Evolutionary conservation across 2,113 vertebrate species (phyloP), one percentile per base, ranked within the genome.

Genomic region (Leptobrachium leishanense): DNA sequence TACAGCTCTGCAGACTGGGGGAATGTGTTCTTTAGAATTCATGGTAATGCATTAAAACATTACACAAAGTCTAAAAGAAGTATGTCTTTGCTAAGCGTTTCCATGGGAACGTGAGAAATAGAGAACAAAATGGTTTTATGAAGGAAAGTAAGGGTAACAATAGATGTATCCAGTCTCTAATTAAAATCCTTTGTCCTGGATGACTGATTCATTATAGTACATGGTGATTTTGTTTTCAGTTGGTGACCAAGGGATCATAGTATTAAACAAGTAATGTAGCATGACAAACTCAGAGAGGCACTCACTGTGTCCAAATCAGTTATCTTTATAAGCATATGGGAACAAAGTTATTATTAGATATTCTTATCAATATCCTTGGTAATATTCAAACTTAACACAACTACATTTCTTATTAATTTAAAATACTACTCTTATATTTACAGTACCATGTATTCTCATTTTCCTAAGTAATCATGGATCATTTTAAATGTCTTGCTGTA

Each of bases 121-220:
- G 68, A 72, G 44, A 39, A 79, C 76, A 79, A 63, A 72, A 53
- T 65, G 42, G 50, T 31, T 73, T 20, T 42, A 43, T 66, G 62
- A 55, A 66, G 46, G 59, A 66, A 57, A 65, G 46, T 55, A 43
- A 66, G 50, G 31, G 43, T 41, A 57, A 79, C 68, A 73, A 72
- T 44, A n/a, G 42, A 11, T 72, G 69, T 72, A 72, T 41, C 69
- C 62, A 73, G 59, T 67, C n/a, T 39, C 77, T 79, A 73, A 79
- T 79, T 79, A 67, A 68, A 79, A 71, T 57, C 62, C 43, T 72
- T 79, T 73, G 62, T 79, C 31, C 77, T 65, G 39, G 72, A 9
- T 73, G 69, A 73, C 70, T 79, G 46, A 67, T 72, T 79, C 41
- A 79, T 73, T 65, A 39, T 15, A 40, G 54, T 73, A 79, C 77